These are phyloP conservation scores for Stenodema calcarata DNA, from an alignment of 2,888 invertebrate species.

Conservation along the genomic window DNA sequence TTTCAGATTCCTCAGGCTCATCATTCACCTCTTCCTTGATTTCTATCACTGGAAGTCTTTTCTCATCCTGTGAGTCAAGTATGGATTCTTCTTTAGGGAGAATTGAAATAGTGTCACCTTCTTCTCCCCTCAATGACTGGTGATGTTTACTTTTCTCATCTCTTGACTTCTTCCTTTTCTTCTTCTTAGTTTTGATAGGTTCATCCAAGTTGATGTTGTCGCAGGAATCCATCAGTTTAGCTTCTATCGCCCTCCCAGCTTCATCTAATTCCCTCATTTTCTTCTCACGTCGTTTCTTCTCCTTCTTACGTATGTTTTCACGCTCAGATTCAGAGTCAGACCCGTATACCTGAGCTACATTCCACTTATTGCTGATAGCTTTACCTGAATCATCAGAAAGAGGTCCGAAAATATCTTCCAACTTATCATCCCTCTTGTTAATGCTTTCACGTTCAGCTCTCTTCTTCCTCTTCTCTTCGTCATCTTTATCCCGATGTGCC, in stretches of 20 bases:
- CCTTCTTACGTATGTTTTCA: constrained; percentile 59
- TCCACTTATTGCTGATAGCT: constrained; percentile 58
- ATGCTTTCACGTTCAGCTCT: constrained; percentile 60
- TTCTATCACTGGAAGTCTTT: constrained; percentile 14
- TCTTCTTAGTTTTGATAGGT: constrained; percentile 76
- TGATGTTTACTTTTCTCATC: constrained; percentile 61
- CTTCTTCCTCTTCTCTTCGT: constrained; percentile 62
- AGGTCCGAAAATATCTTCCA: constrained; percentile 89
- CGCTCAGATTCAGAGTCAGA: constrained; percentile 65
- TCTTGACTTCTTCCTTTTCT: constrained; percentile 81
- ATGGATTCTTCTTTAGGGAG: constrained; percentile 55
- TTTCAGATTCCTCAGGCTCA: constrained; percentile 8
- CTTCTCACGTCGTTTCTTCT: constrained; percentile 58
- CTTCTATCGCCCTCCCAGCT: constrained; percentile 82
- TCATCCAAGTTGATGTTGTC: constrained; percentile 65
- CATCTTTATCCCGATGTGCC: constrained; percentile 58
- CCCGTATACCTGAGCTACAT: constrained; percentile 62
- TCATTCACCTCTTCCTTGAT: constrained; percentile 44
- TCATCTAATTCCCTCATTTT: constrained; percentile 72
- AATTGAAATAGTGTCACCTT: constrained; percentile 54
- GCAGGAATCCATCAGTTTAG: constrained; percentile 73
- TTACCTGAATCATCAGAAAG: constrained; percentile 74
- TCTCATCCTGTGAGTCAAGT: constrained; percentile 25
- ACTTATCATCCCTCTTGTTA: constrained; percentile 72
- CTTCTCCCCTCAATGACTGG: constrained; percentile 50